Conservation (phyloP, 2,113 vertebrate genomes). For the Pipra filicauda region DNA sequence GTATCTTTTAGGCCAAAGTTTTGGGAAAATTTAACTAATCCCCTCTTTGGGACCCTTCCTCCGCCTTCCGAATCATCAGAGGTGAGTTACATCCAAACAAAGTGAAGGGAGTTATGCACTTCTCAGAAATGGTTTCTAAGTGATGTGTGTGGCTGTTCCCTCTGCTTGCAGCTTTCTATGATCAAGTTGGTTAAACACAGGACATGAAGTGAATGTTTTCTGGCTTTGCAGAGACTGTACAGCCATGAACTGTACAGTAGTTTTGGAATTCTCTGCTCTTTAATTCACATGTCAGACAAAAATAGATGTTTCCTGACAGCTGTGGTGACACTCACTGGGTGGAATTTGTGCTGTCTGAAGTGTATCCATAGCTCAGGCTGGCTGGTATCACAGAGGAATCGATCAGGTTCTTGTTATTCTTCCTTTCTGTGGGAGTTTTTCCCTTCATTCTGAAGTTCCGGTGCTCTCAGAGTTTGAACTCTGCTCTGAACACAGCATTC, state of each 20-base stretch:
- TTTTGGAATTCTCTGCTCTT: not conserved
- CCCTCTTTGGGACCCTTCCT: conserved; percentile 88
- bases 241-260: not conserved
- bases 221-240: not conserved
- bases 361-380: not conserved
- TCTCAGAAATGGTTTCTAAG: not conserved
- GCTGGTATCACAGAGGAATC: not conserved
- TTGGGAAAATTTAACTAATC: conserved; percentile 94
- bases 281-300: not conserved
- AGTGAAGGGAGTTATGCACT: not conserved
- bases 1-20: conserved; percentile 84
- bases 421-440: not conserved
- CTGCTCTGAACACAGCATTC: not conserved
- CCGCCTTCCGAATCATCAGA: conserved; percentile 88
- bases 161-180: not conserved
- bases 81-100: conserved; percentile 69
- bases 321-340: not conserved
- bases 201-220: not conserved
- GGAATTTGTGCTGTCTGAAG: not conserved
- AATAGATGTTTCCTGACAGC: not conserved
- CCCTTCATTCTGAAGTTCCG: not conserved
- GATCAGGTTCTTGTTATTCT: not conserved
- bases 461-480: not conserved
- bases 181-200: not conserved
- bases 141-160: not conserved